Evolutionary conservation across 2,797 vertebrate genomes (phyloP), one percentile per base, ranked within the genome.

Genomic region (Coregonus ussuriensis): DNA sequence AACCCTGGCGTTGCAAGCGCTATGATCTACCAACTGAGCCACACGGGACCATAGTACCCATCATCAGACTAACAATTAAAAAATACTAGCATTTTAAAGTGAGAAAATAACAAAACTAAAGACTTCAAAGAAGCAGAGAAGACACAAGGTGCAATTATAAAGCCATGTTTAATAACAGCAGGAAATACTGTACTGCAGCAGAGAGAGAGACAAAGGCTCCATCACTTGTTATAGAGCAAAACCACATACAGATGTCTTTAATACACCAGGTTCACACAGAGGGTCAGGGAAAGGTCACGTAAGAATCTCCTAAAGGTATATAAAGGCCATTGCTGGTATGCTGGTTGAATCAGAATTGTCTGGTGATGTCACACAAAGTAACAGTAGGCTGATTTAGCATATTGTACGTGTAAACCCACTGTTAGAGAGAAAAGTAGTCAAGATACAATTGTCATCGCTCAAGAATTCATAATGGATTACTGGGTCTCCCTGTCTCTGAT

Each of bases 251-350:
- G 35, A 41, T 31, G 74, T 9, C 21, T 65, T 41, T 14, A 41
- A 41, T 29, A n/a, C 31, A 41, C 21, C 18, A n/a, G 56, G 56
- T 21, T 59, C n/a, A 15, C 21, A 63, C 41, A 47, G 41, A 47
- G 41, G 41, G 41, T 47, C 41, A 47, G 41, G 41, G 41, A 47
- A 63, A 63, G 59, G 59, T 87, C 82, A 88, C 4, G 86, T 47
- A 21, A 71, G 16, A 81, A 76, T 82, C 71, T 25, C 77, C 82
- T 65, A 84, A 76, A 67, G 31, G 79, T 79, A 81, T 79, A 80
- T 69, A 84, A 85, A 91, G 86, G 89, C 86, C 29, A 68, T 88
- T 80, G 75, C 81, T 25, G 80, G 84, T 75, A 80, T 79, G 77
- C 84, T 77, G 81, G 82, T 81, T 67, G 75, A 74, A 86, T 84